phyloP scores from a whole-genome alignment of 1,140 invertebrate genomes.

The Eurosta solidaginis region DNA sequence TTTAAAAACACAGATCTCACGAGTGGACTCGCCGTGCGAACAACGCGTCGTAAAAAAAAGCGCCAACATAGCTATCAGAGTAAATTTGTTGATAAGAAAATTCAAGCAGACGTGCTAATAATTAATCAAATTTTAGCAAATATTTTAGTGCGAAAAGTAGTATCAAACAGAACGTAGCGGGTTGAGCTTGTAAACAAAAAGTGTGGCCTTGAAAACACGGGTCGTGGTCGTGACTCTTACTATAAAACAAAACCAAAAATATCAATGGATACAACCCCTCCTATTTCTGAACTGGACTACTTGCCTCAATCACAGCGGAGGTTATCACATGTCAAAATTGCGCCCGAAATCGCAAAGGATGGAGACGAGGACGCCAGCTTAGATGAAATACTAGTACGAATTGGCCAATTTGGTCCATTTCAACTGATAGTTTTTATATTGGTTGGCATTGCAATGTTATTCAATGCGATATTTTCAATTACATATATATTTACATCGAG shows the following conservation, averaged over 20 bases:
- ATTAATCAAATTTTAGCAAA: neutral
- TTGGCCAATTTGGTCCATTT: conserved; percentile 66
- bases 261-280: neutral
- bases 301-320: neutral
- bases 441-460: conserved; percentile 63
- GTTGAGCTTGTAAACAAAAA: neutral
- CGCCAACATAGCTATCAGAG: no score
- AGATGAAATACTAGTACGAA: conserved; percentile 59
- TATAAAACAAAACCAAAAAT: no score
- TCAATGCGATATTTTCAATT: conserved; percentile 62
- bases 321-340: neutral
- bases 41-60: no score
- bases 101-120: no score
- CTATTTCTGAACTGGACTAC: neutral
- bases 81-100: no score
- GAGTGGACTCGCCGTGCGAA: no score
- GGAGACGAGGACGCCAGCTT: conserved; percentile 49
- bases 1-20: no score
- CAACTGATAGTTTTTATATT: conserved; percentile 63
- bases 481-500: conserved; percentile 67
- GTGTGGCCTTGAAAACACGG: neutral
- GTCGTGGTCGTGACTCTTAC: neutral
- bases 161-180: neutral
- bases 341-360: neutral
- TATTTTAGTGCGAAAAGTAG: neutral